phyloP scores from a whole-genome alignment of 2,888 invertebrate species.

The Callyntrura sp. region DNA sequence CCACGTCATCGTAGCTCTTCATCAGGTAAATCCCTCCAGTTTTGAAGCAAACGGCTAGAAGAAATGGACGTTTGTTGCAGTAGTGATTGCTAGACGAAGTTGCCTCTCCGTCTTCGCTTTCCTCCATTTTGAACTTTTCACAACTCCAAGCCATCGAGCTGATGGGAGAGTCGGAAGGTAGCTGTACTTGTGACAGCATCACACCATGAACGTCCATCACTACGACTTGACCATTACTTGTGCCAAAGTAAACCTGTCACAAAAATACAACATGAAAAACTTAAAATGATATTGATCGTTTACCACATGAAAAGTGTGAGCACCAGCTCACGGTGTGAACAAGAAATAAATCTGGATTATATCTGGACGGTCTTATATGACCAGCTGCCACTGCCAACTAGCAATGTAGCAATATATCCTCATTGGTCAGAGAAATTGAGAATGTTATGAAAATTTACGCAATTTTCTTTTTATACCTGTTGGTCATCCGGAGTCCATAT shows the following conservation, averaged over 20 bases:
- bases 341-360: no score
- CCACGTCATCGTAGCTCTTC: slow-evolving; percentile 96
- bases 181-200: slow-evolving; percentile 96
- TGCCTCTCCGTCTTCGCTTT: slow-evolving; percentile 91
- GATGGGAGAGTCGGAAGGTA: slow-evolving; percentile 93
- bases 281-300: not conserved
- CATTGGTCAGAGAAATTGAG: not conserved
- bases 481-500: slow-evolving; percentile 94
- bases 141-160: slow-evolving; percentile 98
- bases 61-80: slow-evolving; percentile 80
- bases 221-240: slow-evolving; percentile 96
- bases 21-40: slow-evolving; percentile 96
- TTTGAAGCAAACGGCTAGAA: slow-evolving; percentile 87
- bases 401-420: not conserved
- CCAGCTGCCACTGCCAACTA: not conserved
- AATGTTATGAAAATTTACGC: not conserved
- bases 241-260: slow-evolving; percentile 95
- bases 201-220: slow-evolving; percentile 99
- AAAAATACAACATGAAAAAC: slow-evolving; percentile 24
- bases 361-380: not conserved
- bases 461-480: slow-evolving; percentile 70
- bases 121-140: slow-evolving; percentile 99
- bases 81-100: slow-evolving; percentile 82
- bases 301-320: no score
- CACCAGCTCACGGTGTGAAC: not conserved